Evolutionary conservation across 2,888 invertebrate genomes (phyloP).

Genomic region (Epinotia nisella): DNA sequence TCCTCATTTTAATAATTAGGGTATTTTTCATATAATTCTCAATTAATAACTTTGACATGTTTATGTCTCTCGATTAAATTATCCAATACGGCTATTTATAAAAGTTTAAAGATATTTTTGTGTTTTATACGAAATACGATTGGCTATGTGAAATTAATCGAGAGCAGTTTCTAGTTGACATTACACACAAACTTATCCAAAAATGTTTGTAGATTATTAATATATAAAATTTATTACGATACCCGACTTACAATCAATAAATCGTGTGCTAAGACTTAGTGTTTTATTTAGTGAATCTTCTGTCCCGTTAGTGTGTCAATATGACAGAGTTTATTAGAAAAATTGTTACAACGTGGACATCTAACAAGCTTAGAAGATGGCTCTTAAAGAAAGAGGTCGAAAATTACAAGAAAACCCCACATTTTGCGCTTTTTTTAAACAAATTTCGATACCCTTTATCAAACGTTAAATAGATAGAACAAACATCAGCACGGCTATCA

Average conservation of each 20-base stretch:
- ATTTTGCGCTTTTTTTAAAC: too few relatives aligned
- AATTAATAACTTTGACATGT: constrained; percentile 8
- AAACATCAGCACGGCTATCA: too few relatives aligned
- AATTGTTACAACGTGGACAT: too few relatives aligned
- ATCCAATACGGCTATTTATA: neutral
- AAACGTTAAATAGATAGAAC: too few relatives aligned
- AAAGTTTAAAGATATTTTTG: neutral
- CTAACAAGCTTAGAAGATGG: too few relatives aligned
- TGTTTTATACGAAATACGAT: neutral
- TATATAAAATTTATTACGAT: constrained; percentile 20
- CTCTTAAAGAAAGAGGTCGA: too few relatives aligned
- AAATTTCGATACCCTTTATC: too few relatives aligned
- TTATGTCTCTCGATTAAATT: neutral
- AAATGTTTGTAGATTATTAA: constrained; percentile 14
- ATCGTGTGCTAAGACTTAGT: constrained; percentile 32
- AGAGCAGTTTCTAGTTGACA: constrained; percentile 1
- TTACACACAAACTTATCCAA: too few relatives aligned
- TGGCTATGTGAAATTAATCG: neutral
- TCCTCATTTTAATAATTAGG: too few relatives aligned
- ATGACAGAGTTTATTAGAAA: too few relatives aligned
- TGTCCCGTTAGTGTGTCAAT: too few relatives aligned
- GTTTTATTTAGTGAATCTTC: constrained; percentile 27
- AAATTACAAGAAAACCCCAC: too few relatives aligned
- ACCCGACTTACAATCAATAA: constrained; percentile 27
- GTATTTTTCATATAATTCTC: neutral